Evolutionary conservation across 2,113 vertebrate species (phyloP).

Genomic region (Numenius arquata): DNA sequence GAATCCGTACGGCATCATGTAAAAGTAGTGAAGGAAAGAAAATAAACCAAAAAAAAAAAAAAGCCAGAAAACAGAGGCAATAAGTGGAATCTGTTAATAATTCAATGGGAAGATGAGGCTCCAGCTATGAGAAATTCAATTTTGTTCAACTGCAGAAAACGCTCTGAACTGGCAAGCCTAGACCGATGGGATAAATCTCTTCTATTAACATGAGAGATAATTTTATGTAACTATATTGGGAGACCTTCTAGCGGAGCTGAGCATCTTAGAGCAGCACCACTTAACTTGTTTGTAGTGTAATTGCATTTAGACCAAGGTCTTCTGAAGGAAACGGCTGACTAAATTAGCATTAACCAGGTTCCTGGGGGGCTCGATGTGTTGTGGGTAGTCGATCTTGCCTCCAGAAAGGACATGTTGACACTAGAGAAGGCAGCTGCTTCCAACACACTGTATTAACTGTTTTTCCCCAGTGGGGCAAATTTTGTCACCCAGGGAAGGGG

Average conservation of each 20-base stretch:
- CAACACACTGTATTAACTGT: slow-evolving; percentile 80
- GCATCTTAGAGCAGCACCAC: slow-evolving; percentile 66
- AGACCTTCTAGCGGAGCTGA: slow-evolving; percentile 64
- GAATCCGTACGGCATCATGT: not conserved
- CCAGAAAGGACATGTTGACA: slow-evolving; percentile 85
- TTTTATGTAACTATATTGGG: slow-evolving; percentile 76
- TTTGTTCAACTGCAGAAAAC: slow-evolving; percentile 57
- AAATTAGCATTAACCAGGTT: slow-evolving; percentile 90
- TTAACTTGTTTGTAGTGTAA: slow-evolving; percentile 83
- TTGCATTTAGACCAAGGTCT: slow-evolving; percentile 88
- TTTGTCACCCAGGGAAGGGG: slow-evolving; percentile 77
- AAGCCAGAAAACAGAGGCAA: not conserved
- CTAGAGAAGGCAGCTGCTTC: slow-evolving; percentile 78
- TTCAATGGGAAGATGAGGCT: slow-evolving; percentile 48
- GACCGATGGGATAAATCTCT: slow-evolving; percentile 74
- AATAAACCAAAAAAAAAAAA: not conserved
- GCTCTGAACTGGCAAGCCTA: slow-evolving; percentile 52
- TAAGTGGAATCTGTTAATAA: slow-evolving; percentile 42
- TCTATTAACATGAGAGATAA: slow-evolving; percentile 76
- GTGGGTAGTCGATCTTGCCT: slow-evolving; percentile 84
- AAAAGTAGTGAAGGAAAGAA: not conserved
- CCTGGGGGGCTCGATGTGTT: slow-evolving; percentile 70
- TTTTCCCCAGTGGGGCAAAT: slow-evolving; percentile 80
- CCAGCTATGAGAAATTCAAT: slow-evolving; percentile 49
- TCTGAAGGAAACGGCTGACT: slow-evolving; percentile 85